Evolutionary conservation across 1,140 invertebrate species (phyloP).

Genomic region (Tetranychus urticae): DNA sequence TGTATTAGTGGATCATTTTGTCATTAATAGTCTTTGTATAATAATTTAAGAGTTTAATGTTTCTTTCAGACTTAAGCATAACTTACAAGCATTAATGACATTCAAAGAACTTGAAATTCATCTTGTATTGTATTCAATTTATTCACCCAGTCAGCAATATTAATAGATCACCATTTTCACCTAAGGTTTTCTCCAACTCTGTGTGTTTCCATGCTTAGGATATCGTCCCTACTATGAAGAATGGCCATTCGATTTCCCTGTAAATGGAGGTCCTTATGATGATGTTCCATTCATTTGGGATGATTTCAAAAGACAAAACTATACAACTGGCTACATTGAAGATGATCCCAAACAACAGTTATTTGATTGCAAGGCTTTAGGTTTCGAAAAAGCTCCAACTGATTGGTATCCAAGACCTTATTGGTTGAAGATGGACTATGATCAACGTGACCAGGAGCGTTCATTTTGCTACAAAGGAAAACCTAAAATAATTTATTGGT

Average conservation of each 20-base stretch:
- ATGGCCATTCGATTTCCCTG: background rate
- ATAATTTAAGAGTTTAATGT: no score
- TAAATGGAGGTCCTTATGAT: slow-evolving; percentile 1
- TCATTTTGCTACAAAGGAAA: slow-evolving; percentile 5
- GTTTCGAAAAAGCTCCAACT: slow-evolving; percentile 46
- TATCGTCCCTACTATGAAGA: background rate
- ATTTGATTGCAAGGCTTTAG: slow-evolving; percentile 40
- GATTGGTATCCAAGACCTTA: slow-evolving; percentile 58
- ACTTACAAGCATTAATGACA: no score
- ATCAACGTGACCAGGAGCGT: slow-evolving; percentile 4
- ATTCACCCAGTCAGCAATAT: no score
- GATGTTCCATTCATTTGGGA: slow-evolving; percentile 16
- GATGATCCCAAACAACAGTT: slow-evolving; percentile 44
- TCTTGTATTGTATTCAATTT: no score
- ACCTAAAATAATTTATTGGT: slow-evolving; percentile 11
- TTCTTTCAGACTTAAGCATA: no score
- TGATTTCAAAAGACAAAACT: slow-evolving; percentile 32
- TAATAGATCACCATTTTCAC: background rate
- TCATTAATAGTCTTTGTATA: no score
- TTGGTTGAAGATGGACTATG: slow-evolving; percentile 15
- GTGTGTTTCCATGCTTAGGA: background rate
- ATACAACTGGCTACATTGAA: slow-evolving; percentile 50
- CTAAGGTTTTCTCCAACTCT: background rate
- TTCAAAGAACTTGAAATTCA: no score
- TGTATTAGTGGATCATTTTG: background rate